These are phyloP conservation scores for Avahi laniger DNA, from an alignment of 2,797 vertebrate genomes.

Conservation along the genomic window DNA sequence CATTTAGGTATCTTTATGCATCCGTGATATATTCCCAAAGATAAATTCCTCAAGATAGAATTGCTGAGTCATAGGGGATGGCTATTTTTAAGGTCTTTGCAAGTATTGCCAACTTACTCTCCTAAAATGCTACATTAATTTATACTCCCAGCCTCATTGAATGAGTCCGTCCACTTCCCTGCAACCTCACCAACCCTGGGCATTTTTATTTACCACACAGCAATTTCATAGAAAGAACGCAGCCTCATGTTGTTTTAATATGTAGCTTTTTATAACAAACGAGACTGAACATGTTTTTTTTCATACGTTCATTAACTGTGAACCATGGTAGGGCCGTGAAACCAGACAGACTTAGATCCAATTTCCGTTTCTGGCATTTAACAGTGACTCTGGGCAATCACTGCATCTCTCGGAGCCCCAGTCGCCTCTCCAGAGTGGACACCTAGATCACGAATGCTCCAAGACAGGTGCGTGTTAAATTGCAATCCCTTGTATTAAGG, in stretches of 20 bases:
- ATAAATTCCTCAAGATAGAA: background rate
- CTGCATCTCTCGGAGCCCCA: background rate
- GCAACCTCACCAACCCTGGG: background rate
- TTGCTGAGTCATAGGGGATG: background rate
- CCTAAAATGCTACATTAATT: background rate
- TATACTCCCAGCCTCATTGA: background rate
- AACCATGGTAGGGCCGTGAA: background rate
- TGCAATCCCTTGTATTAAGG: background rate
- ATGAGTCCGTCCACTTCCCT: background rate
- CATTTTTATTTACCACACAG: background rate
- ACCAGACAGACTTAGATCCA: background rate
- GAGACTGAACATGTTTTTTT: background rate
- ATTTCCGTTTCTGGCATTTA: constrained; percentile 13
- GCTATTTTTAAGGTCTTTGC: background rate
- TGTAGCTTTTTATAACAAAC: background rate
- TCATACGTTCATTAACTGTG: background rate
- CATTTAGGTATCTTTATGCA: background rate
- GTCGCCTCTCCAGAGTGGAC: background rate
- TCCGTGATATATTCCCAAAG: background rate
- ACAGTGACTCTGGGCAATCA: background rate
- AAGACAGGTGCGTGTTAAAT: background rate
- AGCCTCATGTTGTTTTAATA: background rate
- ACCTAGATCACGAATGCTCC: background rate
- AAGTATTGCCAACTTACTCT: background rate
- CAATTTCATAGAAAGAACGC: constrained; percentile 1